Evolutionary conservation across 2,797 vertebrate species (phyloP), one percentile per base, ranked within the genome.

Genomic region (Taeniopygia guttata): DNA sequence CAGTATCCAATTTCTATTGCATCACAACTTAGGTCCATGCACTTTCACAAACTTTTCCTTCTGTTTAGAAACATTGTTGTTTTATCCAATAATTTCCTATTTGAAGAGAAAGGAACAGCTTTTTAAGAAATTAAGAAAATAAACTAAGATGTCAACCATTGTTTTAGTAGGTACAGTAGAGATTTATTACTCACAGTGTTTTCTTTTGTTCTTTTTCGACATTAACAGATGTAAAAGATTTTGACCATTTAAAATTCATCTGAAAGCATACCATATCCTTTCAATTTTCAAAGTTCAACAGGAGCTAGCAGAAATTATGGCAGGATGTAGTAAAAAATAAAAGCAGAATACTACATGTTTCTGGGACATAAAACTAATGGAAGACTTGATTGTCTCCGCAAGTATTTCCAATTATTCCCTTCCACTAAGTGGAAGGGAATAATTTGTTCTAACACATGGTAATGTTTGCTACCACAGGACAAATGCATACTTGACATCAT

Each of bases 41-140:
- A 26, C 43, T 85, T 87, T 34, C 42, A 83, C 2, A 91, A 70
- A 42, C 26, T 12, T 84, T 60, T 34, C 34, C 56, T 75, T 80
- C 81, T 67, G 11, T 38, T 74, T 38, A 74, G 34, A 80, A 84
- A 70, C 9, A 54, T 2, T 42, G 36, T 12, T 30, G 11, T 25
- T 69, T 10, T 16, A 66, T 46, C 23, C 64, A 82, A 5, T 49
- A 16, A 52, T 51, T 85, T 82, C 46, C 54, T 89, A 56, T 9
- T 49, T 60, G n/a, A 95, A 93, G 21, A 32, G 4, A 90, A 72
- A 69, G 22, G 15, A 92, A 66, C 16, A 82, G 11, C 6, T 59
- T 56, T 73, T 60, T 45, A 94, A 58, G 36, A 84, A 90, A 68
- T 51, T 25, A 78, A 74, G 63, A 87, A 89, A 88, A 89, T 30